Evolutionary conservation across 2,113 vertebrate species (phyloP).

Genomic region (Heteronetta atricapilla): DNA sequence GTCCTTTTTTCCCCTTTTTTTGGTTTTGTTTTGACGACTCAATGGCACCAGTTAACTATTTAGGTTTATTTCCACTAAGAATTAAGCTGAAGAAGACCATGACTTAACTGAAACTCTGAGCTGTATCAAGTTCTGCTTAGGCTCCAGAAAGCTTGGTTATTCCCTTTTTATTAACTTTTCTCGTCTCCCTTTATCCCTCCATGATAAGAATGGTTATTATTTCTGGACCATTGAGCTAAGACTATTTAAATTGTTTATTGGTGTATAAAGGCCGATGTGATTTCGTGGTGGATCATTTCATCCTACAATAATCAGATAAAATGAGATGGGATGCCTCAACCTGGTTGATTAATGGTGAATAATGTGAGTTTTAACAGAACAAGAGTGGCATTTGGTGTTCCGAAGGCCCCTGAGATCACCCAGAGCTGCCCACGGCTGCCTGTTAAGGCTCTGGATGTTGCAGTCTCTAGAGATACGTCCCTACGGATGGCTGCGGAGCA

Average conservation of each 20-base stretch:
- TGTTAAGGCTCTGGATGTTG: background rate
- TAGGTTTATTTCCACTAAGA: conserved; percentile 18
- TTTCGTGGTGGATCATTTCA: conserved; percentile 22
- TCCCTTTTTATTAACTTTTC: conserved; percentile 17
- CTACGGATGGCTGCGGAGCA: background rate
- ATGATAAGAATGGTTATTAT: conserved; percentile 45
- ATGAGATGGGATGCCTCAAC: background rate
- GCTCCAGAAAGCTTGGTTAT: conserved; percentile 13
- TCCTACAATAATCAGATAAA: conserved; percentile 47
- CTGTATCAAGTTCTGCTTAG: background rate
- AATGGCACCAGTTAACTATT: background rate
- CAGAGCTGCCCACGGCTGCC: background rate
- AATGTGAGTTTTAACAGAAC: conserved; percentile 9
- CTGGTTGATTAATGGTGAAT: conserved; percentile 1
- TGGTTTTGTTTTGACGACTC: background rate
- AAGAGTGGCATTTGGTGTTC: background rate
- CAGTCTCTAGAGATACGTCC: background rate
- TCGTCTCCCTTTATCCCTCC: conserved; percentile 20
- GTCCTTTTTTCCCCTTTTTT: background rate
- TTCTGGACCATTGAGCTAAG: background rate
- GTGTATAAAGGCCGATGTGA: background rate
- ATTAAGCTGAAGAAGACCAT: background rate
- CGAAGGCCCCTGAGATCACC: background rate
- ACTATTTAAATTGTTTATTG: conserved; percentile 53
- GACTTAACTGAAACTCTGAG: background rate